Base-by-base conservation (phyloP, 2,888 invertebrate species). In the Leptinotarsa peninsularis region DNA sequence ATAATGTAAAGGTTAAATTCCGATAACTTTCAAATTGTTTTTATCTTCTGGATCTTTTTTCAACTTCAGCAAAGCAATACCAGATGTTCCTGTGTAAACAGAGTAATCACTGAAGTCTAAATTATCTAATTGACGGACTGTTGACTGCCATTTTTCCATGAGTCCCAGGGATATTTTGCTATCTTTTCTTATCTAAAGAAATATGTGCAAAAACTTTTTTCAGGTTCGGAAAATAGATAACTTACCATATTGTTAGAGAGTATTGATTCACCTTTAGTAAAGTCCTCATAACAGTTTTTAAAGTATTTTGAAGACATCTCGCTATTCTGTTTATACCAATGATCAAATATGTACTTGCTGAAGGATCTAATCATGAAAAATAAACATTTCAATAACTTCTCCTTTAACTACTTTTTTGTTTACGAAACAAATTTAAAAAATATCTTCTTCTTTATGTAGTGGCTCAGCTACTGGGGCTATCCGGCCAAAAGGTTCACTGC, bases 61-160 rank as follows among this genome's bases (percentile, higher is more conserved):
- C 72, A 93, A 89, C 84, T 93, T 92, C 79, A 93, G 89, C 56
- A 93, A 88, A 52, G 94, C 93, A 76, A 94, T 89, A 52, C 96
- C 96, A 79, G 93, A 87, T 73, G 91, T 91, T 52, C 96, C 96
- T 13, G 95, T 95, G 82, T 96, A 96, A 1, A 95, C 90, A 4
- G 94, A 92, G 81, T 89, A 90, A 88, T 95, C 93, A 89, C 78
- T 86, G 81, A 80, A 87, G 82, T 88, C 91, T 84, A 84, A 88
- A 85, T 77, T 85, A 86, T 79, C 87, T 86, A 81, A 91, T 84
- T 76, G 86, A 76, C 73, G 86, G 69, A 74, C 90, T 76, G 85
- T 91, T 89, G 72, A 82, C 81, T 80, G 85, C 87, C 87, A 89
- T 89, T 85, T 90, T 88, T 76, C 84, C 82, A 79, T 85, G 80